Evolutionary conservation across 2,888 invertebrate species (phyloP), one percentile per base, ranked within the genome.

Genomic region (Sussaba pulchella): DNA sequence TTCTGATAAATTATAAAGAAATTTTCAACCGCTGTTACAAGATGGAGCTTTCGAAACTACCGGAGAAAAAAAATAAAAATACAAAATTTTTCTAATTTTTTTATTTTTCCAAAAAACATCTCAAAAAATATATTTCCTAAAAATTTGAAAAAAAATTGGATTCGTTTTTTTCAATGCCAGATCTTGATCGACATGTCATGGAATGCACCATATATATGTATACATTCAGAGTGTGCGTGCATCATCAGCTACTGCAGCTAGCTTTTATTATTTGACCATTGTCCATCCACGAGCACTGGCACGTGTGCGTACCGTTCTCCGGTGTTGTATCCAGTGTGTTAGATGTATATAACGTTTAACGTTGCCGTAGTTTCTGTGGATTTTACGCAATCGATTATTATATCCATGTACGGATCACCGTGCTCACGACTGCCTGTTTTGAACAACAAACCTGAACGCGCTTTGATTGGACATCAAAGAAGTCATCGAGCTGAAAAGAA

Each of bases 201-300:
- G n/a, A n/a, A n/a, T n/a, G n/a, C n/a, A n/a, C n/a, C n/a, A 43
- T 52, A 21, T 45, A 54, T 41, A 63, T 24, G 39, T 52, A 45
- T 57, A 63, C n/a, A 45, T 57, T 45, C 10, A 67, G 54, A 19
- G 17, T 39, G 54, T 41, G 47, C 63, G 69, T 69, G 63, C 57
- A 69, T 73, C 78, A 63, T 19, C 21, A 21, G 41, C 61, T 10
- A 39, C 36, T 59, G 39, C 19, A 19, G 36, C 59, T 17, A 12
- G 59, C 52, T 66, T 77, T 81, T 81, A 74, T 81, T 81, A 78
- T 81, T 74, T 78, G 81, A 78, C 78, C 78, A 78, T 81, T 81
- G 81, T 81, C 73, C 81, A 45, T 64, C 24, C 64, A 59, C 19
- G 71, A 76, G 75, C 57, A 17, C 12, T 45, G 69, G 67, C 80